phyloP scores from a whole-genome alignment of 1,140 invertebrate genomes.

The Cheumatopsyche charites region DNA sequence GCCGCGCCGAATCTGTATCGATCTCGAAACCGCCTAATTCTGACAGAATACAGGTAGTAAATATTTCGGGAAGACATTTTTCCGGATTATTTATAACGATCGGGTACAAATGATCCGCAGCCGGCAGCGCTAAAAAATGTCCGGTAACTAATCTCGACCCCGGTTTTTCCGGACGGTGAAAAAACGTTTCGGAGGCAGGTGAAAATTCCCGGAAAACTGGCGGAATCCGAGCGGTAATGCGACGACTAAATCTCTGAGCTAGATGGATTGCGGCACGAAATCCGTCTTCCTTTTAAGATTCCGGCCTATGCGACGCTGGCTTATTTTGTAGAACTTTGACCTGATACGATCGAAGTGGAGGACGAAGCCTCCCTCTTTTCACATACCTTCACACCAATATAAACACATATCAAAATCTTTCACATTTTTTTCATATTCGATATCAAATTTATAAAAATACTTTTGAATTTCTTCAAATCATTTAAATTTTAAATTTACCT shows the following conservation, averaged over 20 bases:
- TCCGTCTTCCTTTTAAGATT: conserved; percentile 41
- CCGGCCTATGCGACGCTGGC: conserved; percentile 12
- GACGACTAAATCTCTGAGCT: conserved; percentile 49
- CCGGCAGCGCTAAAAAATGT: conserved; percentile 44
- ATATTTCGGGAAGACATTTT: background rate
- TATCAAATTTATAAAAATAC: too few species aligned
- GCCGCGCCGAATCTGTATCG: background rate
- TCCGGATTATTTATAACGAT: conserved; percentile 30
- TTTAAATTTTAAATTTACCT: too few species aligned
- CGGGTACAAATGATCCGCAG: conserved; percentile 25
- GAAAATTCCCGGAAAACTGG: conserved; percentile 41
- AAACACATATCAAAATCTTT: too few species aligned
- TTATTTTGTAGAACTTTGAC: conserved; percentile 41
- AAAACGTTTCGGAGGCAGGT: conserved; percentile 41
- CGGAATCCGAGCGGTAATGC: conserved; percentile 41
- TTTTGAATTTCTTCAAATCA: too few species aligned
- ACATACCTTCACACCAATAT: too few species aligned
- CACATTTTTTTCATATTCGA: too few species aligned
- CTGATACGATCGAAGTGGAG: conserved; percentile 1
- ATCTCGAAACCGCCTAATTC: background rate
- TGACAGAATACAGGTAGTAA: background rate
- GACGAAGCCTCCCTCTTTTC: background rate
- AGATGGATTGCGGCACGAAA: conserved; percentile 46
- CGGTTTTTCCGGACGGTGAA: background rate
- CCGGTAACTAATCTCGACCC: conserved; percentile 43